These are phyloP conservation scores for Mycogona germanica DNA, from an alignment of 2,888 invertebrate genomes.

Conservation along the genomic window DNA sequence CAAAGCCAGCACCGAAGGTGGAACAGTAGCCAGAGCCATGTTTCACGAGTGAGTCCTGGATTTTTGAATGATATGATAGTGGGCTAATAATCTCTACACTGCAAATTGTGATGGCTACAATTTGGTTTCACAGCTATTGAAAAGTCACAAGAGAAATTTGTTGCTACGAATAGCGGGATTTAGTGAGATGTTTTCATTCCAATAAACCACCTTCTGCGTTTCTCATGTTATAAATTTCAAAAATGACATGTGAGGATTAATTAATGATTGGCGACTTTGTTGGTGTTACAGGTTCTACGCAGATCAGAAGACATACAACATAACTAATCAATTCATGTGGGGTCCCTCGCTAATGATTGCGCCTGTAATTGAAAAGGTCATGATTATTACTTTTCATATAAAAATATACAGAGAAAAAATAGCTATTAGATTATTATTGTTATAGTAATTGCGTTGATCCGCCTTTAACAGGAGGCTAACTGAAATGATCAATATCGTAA, in stretches of 20 bases:
- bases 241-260: neutral
- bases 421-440: neutral
- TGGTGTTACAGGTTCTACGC: slow-evolving; percentile 22
- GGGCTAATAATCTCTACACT: too few species aligned
- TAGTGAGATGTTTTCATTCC: too few species aligned
- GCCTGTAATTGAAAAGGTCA: slow-evolving; percentile 24
- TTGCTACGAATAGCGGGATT: too few species aligned
- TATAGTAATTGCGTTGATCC: neutral
- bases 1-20: slow-evolving; percentile 23
- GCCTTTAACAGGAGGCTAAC: too few species aligned
- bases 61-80: neutral
- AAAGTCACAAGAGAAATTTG: too few species aligned
- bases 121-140: neutral
- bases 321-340: slow-evolving; percentile 26
- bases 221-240: too few species aligned
- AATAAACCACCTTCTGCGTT: too few species aligned
- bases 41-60: slow-evolving; percentile 17
- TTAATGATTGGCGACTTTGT: neutral
- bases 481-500: too few species aligned
- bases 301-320: slow-evolving; percentile 23
- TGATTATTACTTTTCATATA: too few species aligned
- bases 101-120: neutral
- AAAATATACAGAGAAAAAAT: neutral
- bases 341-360: slow-evolving; percentile 25
- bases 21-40: slow-evolving; percentile 24